A percentile compares a stretch with the other conserved stretches of the same genome.
Conservation (phyloP, 2,888 invertebrate genomes). For the Melanostoma scalare region DNA sequence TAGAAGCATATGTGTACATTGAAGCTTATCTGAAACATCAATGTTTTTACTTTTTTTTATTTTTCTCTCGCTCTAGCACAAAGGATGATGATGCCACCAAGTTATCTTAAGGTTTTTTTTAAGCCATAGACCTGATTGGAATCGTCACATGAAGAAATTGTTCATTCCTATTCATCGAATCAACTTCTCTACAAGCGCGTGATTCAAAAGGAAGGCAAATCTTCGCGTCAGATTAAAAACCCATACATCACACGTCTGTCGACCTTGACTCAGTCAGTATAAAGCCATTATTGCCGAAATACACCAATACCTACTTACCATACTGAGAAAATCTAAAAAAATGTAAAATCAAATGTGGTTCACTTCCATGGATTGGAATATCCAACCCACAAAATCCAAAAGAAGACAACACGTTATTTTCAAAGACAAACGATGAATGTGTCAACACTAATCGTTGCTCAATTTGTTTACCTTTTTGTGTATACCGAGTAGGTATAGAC, state of each 20-base stretch:
- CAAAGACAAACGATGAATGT: slow-evolving; percentile 56
- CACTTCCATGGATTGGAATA: slow-evolving; percentile 3
- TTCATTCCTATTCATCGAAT: too few relatives aligned
- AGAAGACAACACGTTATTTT: background rate
- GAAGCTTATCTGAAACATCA: too few relatives aligned
- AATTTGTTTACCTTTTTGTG: slow-evolving; percentile 45
- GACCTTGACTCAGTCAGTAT: slow-evolving; percentile 15
- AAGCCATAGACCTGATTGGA: too few relatives aligned
- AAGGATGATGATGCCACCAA: too few relatives aligned
- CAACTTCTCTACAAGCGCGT: background rate
- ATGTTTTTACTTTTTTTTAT: too few relatives aligned
- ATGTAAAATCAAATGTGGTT: slow-evolving; percentile 9
- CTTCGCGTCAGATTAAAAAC: background rate
- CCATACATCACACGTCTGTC: slow-evolving; percentile 2
- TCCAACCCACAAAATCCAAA: slow-evolving; percentile 4
- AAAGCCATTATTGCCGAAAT: slow-evolving; percentile 23
- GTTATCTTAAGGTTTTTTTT: too few relatives aligned
- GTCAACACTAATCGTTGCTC: slow-evolving; percentile 55
- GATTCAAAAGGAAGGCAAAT: background rate
- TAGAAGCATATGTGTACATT: too few relatives aligned
- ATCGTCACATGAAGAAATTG: too few relatives aligned
- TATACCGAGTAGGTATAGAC: background rate
- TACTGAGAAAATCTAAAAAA: slow-evolving; percentile 21
- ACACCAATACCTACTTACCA: background rate
- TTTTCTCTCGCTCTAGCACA: too few relatives aligned